Percentiles rank a stretch among this genome's conserved stretches.
phyloP scores from a whole-genome alignment of 2,113 vertebrate species.

The Marcusenius ussheri region DNA sequence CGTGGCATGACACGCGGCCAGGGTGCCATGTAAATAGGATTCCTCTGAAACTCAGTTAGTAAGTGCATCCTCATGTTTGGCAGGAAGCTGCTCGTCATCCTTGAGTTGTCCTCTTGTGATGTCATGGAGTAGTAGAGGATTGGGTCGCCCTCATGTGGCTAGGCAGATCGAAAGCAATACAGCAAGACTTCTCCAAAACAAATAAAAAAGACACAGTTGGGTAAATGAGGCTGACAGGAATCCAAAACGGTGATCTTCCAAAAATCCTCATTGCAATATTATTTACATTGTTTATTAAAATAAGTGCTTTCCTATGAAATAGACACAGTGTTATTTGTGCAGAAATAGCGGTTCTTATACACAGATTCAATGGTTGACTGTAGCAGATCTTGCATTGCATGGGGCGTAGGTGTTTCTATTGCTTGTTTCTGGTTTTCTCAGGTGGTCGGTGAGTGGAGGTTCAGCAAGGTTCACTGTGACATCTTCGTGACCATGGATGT shows the following conservation, averaged over 20 bases:
- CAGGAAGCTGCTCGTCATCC: background rate
- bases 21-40: background rate
- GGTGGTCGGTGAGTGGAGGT: conserved; percentile 97
- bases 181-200: background rate
- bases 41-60: background rate
- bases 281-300: background rate
- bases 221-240: background rate
- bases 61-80: background rate
- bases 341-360: background rate
- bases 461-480: conserved; percentile 95
- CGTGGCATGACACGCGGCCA: background rate
- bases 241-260: background rate
- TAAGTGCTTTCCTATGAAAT: background rate
- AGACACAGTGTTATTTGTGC: background rate
- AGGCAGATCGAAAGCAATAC: background rate
- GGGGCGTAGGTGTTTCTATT: background rate
- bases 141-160: background rate
- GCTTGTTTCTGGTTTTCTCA: conserved; percentile 43
- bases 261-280: background rate
- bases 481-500: conserved; percentile 97
- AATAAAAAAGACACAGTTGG: background rate
- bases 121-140: no score
- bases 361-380: background rate
- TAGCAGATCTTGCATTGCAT: background rate
- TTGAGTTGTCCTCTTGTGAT: background rate